Base-by-base conservation (phyloP, 1,140 invertebrate species). In the Apis laboriosa region DNA sequence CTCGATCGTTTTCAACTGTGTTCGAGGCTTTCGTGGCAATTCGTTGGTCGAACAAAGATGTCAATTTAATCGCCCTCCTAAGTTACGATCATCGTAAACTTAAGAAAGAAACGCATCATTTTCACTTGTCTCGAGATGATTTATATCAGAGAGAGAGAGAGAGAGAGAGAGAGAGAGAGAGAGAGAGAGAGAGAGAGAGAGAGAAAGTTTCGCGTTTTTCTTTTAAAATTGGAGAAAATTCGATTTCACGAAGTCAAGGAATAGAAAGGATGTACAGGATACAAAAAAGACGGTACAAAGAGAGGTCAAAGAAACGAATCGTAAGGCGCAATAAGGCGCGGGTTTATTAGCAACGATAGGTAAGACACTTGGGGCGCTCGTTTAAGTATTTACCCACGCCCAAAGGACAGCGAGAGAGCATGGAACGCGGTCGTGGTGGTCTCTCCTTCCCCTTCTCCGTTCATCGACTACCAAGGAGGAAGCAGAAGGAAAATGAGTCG, bases 341-440 rank as follows among this genome's bases (percentile, higher is more conserved):
- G 60, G 61, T 87, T 86, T 86, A 86, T 86, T 84, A 86, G 60
- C 74, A 49, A 84, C 55, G 61, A 77, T 68, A 81, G 34, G 58
- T 64, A 75, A 43, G 74, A 7, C 80, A 77, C 81, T 87, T 77
- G 43, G 24, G n/a, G 53, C 76, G 61, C 55, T 71, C 77, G n/a
- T 58, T 72, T 34, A 67, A 72, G 75, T 75, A 78, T 68, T 73
- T 85, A 84, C 71, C 71, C 67, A 72, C 64, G 60, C 43, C 24
- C 70, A 24, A 84, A 78, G 64, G 70, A 61, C 64, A 86, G n/a
- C 64, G 72, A n/a, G 34, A 24, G 58, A 53, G 73, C 49, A 60
- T 60, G 56, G 19, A 74, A 74, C 72, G 72, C 72, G 66, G 56
- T 61, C 74, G 64, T 56, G 68, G 64, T 58, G 63, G 66, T 79